Evolutionary conservation across 2,797 vertebrate genomes (phyloP), one percentile per base, ranked within the genome.

Genomic region (Dendrocincla fuliginosa): DNA sequence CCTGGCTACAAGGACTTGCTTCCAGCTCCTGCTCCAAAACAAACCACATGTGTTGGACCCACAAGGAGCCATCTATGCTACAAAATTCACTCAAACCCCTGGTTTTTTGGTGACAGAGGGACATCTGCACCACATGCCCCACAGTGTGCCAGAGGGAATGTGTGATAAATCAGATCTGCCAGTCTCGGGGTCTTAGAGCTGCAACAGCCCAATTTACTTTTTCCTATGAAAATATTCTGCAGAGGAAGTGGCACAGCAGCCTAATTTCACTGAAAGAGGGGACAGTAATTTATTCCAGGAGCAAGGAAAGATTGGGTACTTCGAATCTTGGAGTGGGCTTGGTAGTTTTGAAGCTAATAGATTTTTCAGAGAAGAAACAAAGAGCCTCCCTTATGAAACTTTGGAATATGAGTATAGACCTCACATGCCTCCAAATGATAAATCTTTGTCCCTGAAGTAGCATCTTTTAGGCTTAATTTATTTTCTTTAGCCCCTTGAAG

Each of bases 381-480:
- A 84, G 65, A 85, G 63, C 23, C 32, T 93, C 73, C 42, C 80
- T 85, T 89, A 74, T 39, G 64, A 90, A 97, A 96, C 63, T 96
- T 73, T 39, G 49, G 70, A 88, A 89, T 87, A 92, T 41, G 64
- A 95, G 82, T 57, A 41, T 39, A 96, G 53, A 47, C 74, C 96
- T 96, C 84, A 77, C n/a, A 8, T 7, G 57, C 59, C 60, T 96
- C 87, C 93, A 94, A 89, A 96, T 97, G 97, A 98, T 96, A 97
- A 97, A 97, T 97, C 93, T 96, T 76, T 97, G 94, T 96, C 96
- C 96, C 95, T 97, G 95, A 97, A 98, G 98, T 87, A 97, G 91
- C 95, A 97, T 94, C 91, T 96, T 84, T 97, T 88, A 91, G 91
- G 82, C 97, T 97, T 98, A 97, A 98, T 98, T 98, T 97, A 97